Base-by-base conservation (phyloP, 2,113 vertebrate genomes). In the Fregata magnificens region DNA sequence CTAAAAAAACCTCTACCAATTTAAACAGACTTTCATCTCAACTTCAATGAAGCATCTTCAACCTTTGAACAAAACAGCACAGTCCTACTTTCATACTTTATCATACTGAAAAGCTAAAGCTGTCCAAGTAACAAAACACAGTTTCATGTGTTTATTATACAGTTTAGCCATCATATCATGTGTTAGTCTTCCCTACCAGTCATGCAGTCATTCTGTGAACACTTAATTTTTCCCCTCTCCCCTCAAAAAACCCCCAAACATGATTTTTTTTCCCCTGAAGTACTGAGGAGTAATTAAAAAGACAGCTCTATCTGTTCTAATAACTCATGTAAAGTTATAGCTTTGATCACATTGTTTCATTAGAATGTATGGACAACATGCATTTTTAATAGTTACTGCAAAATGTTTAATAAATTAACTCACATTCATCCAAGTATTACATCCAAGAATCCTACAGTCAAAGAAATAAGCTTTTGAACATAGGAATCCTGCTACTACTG, bases 221-320 rank as follows among this genome's bases (percentile, higher is more conserved):
- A 45, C 7, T 58, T 50, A 34, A 29, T 56, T 90, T 78, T 78
- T 40, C 26, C 34, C 16, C 16, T 42, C 31, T 67, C 16, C 13
- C 44, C n/a, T 63, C 25, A 82, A 79, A 71, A 67, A 63, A 3
- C 0, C 0, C 6, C 24, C 22, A 52, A 74, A 53, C 0, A 0
- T 31, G 5, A 11, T 31, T 85, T 88, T 44, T 63, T 24, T 50
- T 26, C 7, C 5, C 22, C 21, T 53, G 6, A 74, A 88, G 14
- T 71, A 74, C 15, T 56, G 26, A 31, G 2, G 18, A 86, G 47
- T 42, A 58, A 49, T 53, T 44, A 63, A 36, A 82, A 47, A 52
- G 29, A 42, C 5, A 70, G 32, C 8, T 6, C 5, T 86, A 17
- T 29, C 40, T 61, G 5, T 28, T 79, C 19, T 31, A 52, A 19